Evolutionary conservation across 1,140 invertebrate species (phyloP).

Genomic region (Spodoptera litura): DNA sequence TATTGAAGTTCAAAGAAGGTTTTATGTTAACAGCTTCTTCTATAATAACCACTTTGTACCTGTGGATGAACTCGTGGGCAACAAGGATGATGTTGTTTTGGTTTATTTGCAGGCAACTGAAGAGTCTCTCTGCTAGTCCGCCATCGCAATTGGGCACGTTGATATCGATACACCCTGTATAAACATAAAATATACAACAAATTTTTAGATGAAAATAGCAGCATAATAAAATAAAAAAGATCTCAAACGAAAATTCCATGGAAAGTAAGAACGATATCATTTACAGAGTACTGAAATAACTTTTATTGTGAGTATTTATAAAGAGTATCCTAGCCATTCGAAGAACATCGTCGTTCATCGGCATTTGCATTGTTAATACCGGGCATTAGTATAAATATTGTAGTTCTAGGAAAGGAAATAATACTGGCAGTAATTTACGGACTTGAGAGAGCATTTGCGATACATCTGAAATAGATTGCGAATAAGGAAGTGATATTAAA

Average conservation of each 20-base stretch:
- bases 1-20: too few relatives aligned
- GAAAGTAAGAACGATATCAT: neutral
- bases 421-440: constrained; percentile 7
- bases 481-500: constrained; percentile 10
- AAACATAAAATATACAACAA: constrained; percentile 31
- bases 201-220: neutral
- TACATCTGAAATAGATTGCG: constrained; percentile 9
- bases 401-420: constrained; percentile 9
- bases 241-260: neutral
- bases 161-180: constrained; percentile 85
- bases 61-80: constrained; percentile 84
- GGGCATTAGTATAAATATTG: constrained; percentile 25
- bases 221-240: neutral
- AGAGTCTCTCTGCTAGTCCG: constrained; percentile 87
- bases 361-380: constrained; percentile 27
- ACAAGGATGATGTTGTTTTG: constrained; percentile 87
- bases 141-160: constrained; percentile 88
- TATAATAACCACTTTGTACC: constrained; percentile 49
- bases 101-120: constrained; percentile 84
- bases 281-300: constrained; percentile 10
- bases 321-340: constrained; percentile 26
- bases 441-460: neutral
- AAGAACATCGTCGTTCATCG: constrained; percentile 6
- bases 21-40: too few relatives aligned
- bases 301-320: constrained; percentile 1